Conservation (phyloP, 2,888 invertebrate species). For the Smittia sp. region DNA sequence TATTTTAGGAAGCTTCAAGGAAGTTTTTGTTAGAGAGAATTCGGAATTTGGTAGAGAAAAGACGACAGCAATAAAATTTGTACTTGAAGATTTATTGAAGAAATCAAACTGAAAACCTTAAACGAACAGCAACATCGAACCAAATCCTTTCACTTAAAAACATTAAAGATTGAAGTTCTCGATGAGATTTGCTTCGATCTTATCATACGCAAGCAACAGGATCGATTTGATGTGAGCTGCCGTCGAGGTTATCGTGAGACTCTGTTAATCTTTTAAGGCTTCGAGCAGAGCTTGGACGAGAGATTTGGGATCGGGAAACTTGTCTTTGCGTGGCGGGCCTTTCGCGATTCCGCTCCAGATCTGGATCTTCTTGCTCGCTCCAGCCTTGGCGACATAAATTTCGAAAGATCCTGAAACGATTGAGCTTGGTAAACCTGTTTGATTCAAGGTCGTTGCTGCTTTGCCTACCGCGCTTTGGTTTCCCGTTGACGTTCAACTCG, state of each 20-base stretch:
- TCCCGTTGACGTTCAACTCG: not conserved
- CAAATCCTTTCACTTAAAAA: no score
- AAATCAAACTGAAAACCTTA: no score
- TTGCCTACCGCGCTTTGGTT: slow-evolving; percentile 17
- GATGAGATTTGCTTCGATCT: slow-evolving; percentile 26
- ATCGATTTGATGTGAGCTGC: not conserved
- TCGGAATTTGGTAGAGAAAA: no score
- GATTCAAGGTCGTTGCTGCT: not conserved
- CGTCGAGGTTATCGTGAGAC: not conserved
- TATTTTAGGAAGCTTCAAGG: slow-evolving; percentile 55
- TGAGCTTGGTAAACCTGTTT: not conserved
- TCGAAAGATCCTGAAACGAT: slow-evolving; percentile 26
- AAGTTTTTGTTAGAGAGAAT: not conserved
- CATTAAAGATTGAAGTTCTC: slow-evolving; percentile 22
- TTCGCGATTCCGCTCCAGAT: slow-evolving; percentile 17
- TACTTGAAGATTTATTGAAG: not conserved
- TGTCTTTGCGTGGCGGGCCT: slow-evolving; percentile 31
- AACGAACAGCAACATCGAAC: no score
- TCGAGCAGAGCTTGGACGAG: not conserved
- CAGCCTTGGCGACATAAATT: not conserved
- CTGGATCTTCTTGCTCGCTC: not conserved
- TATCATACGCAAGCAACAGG: slow-evolving; percentile 19
- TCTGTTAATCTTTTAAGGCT: slow-evolving; percentile 19
- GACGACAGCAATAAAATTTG: not conserved
- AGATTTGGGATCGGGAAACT: slow-evolving; percentile 23